These are phyloP conservation scores for Lucilia cuprina DNA, from an alignment of 1,140 invertebrate species.

Conservation along the genomic window DNA sequence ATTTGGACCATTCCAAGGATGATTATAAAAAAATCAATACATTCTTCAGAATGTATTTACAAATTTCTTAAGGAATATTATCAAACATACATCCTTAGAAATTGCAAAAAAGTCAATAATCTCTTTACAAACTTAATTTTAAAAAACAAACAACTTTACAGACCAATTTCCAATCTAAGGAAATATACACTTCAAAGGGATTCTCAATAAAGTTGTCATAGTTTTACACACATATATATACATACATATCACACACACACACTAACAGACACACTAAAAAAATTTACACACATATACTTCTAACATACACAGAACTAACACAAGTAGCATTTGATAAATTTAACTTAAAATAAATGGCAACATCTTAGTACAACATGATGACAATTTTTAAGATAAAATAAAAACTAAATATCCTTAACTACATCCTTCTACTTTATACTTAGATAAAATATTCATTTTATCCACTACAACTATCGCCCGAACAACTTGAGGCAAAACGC, in stretches of 20 bases:
- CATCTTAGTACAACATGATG: neutral
- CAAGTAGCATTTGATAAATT: neutral
- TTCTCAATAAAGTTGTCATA: neutral
- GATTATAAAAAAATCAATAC: too few species aligned
- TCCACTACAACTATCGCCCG: conserved; percentile 67
- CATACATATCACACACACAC: neutral
- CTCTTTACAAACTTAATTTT: too few species aligned
- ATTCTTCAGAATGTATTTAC: too few species aligned
- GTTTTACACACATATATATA: neutral
- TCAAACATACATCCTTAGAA: too few species aligned
- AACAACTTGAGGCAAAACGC: conserved; percentile 65
- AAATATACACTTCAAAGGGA: neutral
- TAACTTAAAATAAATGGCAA: neutral
- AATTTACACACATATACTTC: neutral
- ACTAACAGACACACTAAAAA: neutral
- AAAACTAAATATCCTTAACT: neutral
- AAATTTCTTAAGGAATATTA: too few species aligned
- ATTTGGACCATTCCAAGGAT: too few species aligned
- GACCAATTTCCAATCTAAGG: neutral
- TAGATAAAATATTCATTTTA: conserved; percentile 72
- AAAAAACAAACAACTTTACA: neutral
- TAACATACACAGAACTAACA: neutral
- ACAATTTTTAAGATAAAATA: neutral
- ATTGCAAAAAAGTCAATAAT: too few species aligned
- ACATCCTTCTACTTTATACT: conserved; percentile 22